A percentile compares a stretch with the other conserved stretches of the same genome.
These are phyloP conservation scores for Neoitamus cyanurus DNA, from an alignment of 2,888 invertebrate species.

Conservation along the genomic window DNA sequence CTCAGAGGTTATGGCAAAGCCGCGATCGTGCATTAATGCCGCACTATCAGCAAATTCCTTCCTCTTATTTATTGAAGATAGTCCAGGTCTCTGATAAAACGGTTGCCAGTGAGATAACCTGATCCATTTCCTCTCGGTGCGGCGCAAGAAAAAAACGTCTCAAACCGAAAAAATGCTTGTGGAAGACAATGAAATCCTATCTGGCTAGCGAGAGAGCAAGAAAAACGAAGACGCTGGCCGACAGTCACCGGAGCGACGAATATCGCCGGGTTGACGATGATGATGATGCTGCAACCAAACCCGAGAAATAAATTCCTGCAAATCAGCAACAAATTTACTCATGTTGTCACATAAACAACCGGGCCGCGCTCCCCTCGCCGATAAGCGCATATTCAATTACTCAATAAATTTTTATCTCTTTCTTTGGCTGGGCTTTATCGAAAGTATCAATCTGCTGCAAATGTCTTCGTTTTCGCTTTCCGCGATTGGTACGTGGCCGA, in stretches of 20 bases:
- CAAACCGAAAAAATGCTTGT: not conserved
- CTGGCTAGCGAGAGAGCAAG: not conserved
- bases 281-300: conserved; percentile 21
- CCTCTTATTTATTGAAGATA: not conserved
- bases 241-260: not conserved
- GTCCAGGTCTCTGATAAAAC: not conserved
- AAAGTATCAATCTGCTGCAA: conserved; percentile 38
- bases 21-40: not conserved
- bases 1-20: not conserved
- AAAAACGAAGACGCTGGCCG: not conserved
- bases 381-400: conserved; percentile 46
- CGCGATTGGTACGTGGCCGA: conserved; percentile 10
- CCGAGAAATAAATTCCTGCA: conserved; percentile 33
- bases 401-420: conserved; percentile 46
- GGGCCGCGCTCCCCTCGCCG: conserved; percentile 8
- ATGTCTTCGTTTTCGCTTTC: conserved; percentile 46
- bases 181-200: conserved; percentile 25
- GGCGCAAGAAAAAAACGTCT: not conserved
- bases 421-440: conserved; percentile 37
- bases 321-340: conserved; percentile 44
- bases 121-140: not conserved
- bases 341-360: conserved; percentile 39
- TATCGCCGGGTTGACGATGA: conserved; percentile 15
- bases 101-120: not conserved
- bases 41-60: not conserved